Percentiles rank a stretch among this genome's conserved stretches.
Conservation (phyloP, 1,140 invertebrate species). For the Elymnias hypermnestra region DNA sequence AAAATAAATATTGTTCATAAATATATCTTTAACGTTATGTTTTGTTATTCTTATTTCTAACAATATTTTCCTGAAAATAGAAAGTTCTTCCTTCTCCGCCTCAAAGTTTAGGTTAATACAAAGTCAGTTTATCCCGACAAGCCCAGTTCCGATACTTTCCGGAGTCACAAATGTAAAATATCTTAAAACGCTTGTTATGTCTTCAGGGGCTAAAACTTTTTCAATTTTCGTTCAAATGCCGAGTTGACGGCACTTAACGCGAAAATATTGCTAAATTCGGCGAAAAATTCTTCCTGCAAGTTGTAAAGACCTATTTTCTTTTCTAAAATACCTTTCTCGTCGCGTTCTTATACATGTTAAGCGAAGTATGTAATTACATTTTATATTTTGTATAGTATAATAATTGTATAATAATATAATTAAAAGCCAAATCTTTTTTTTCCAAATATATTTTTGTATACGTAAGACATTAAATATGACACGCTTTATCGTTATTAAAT, state of each 20-base stretch:
- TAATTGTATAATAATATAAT: not conserved
- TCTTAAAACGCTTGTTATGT: slow-evolving; percentile 46
- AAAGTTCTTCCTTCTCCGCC: not conserved
- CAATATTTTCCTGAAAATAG: not conserved
- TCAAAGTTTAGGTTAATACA: slow-evolving; percentile 8
- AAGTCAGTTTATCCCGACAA: slow-evolving; percentile 8
- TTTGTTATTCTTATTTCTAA: not conserved
- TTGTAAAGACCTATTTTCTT: slow-evolving; percentile 17
- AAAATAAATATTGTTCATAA: no score
- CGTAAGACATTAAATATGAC: no score
- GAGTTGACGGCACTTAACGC: slow-evolving; percentile 46
- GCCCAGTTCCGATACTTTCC: slow-evolving; percentile 16
- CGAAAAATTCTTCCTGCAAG: slow-evolving; percentile 14
- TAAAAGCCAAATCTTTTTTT: not conserved
- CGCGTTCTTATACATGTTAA: not conserved
- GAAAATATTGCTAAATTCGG: slow-evolving; percentile 38
- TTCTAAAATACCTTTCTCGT: slow-evolving; percentile 12
- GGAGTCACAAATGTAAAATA: slow-evolving; percentile 34
- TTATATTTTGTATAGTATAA: not conserved
- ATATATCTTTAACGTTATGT: not conserved
- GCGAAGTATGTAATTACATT: not conserved
- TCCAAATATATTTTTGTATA: no score
- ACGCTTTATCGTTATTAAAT: no score
- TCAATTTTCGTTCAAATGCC: slow-evolving; percentile 61
- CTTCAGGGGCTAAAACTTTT: slow-evolving; percentile 54